These are phyloP conservation scores for Okamejei kenojei DNA, from an alignment of 2,797 vertebrate genomes.

Conservation along the genomic window DNA sequence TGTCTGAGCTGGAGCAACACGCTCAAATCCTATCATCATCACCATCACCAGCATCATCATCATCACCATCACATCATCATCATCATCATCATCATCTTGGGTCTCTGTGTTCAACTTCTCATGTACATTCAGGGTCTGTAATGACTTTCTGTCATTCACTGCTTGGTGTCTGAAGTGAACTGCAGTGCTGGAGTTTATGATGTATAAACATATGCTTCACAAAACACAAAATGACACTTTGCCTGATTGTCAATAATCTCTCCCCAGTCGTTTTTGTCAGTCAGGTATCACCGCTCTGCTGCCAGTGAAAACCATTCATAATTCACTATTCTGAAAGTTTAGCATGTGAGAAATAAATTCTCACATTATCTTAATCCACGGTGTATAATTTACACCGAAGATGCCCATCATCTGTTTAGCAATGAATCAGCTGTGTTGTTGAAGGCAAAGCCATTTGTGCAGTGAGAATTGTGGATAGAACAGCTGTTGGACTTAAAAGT, in stretches of 20 bases:
- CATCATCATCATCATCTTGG: no score
- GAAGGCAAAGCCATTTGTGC: neutral
- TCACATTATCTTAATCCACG: no score
- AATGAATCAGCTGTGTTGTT: neutral
- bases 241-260: slow-evolving; percentile 3
- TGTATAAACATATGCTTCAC: slow-evolving; percentile 1
- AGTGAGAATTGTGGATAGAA: neutral
- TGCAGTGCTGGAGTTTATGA: neutral
- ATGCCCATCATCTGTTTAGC: no score
- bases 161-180: slow-evolving; percentile 1
- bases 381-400: no score
- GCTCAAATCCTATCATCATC: no score
- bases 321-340: neutral
- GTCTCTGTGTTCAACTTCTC: neutral
- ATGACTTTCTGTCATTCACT: neutral
- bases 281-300: neutral
- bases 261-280: neutral
- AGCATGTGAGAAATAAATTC: neutral
- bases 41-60: no score
- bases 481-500: neutral
- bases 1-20: no score
- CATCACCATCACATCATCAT: no score
- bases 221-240: neutral
- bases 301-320: neutral
- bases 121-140: neutral